A percentile compares a stretch with the other conserved stretches of the same genome.
Conservation (phyloP, 2,797 vertebrate genomes). For the Miichthys miiuy region DNA sequence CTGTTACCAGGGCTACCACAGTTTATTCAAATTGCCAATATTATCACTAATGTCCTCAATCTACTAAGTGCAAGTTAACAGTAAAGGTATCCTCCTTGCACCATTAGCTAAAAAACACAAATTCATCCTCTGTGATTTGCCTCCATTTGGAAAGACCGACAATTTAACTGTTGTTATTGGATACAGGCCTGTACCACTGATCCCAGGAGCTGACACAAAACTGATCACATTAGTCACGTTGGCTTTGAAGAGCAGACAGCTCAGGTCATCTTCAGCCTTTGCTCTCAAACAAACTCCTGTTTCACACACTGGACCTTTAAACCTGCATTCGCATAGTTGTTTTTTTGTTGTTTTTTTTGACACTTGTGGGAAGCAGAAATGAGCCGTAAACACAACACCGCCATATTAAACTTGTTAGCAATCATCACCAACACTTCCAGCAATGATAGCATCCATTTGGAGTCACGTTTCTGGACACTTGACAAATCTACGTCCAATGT, state of each 20-base stretch:
- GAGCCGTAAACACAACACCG: neutral
- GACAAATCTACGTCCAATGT: neutral
- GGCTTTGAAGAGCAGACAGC: constrained; percentile 15
- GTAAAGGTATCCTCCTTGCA: neutral
- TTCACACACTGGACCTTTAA: neutral
- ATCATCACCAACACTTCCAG: neutral
- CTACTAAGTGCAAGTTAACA: constrained; percentile 28
- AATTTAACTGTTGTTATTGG: constrained; percentile 22
- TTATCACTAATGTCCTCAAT: constrained; percentile 35
- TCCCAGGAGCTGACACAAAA: constrained; percentile 16
- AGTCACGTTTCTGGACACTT: neutral
- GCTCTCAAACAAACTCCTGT: neutral
- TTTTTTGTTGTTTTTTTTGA: no score
- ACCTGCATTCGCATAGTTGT: neutral
- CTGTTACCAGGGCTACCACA: constrained; percentile 3
- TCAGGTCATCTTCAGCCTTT: neutral
- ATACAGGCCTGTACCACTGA: constrained; percentile 4
- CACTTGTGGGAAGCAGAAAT: neutral
- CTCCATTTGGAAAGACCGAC: constrained; percentile 12
- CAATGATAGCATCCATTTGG: neutral
- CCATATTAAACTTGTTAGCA: neutral
- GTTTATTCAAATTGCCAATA: constrained; percentile 28
- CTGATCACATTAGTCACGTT: constrained; percentile 21
- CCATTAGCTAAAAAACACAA: constrained; percentile 30
- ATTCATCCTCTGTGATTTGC: constrained; percentile 14